Conservation (phyloP, 2,888 invertebrate species). For the Synanthedon myopaeformis region DNA sequence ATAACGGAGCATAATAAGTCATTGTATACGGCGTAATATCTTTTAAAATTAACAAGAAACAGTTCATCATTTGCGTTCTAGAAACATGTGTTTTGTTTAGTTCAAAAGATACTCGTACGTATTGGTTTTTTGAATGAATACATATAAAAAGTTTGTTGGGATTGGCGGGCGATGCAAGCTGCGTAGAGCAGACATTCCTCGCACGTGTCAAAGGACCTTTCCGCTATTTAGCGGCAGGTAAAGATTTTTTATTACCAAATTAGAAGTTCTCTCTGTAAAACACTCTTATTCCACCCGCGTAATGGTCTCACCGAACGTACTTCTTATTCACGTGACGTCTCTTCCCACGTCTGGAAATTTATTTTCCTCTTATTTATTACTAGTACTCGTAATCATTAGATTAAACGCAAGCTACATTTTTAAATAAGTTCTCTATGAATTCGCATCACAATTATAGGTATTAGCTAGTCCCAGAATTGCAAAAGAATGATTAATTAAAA, state of each 20-base stretch:
- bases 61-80: not conserved
- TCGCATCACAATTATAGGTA: no score
- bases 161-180: constrained; percentile 30
- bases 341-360: constrained; percentile 23
- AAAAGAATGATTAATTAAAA: no score
- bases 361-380: not conserved
- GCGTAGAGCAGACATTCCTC: constrained; percentile 19
- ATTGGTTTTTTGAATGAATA: constrained; percentile 14
- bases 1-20: no score
- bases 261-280: constrained; percentile 34
- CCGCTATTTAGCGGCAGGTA: constrained; percentile 63
- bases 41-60: not conserved
- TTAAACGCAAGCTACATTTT: not conserved
- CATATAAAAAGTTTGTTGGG: constrained; percentile 11
- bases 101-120: not conserved
- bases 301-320: constrained; percentile 25
- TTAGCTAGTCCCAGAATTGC: no score
- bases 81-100: constrained; percentile 19
- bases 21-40: no score
- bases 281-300: constrained; percentile 32
- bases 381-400: not conserved
- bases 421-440: not conserved
- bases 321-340: constrained; percentile 25
- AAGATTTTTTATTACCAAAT: constrained; percentile 49
- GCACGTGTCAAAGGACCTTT: constrained; percentile 66